These are phyloP conservation scores for Lacanobia oleracea DNA, from an alignment of 2,888 invertebrate species.

Conservation along the genomic window DNA sequence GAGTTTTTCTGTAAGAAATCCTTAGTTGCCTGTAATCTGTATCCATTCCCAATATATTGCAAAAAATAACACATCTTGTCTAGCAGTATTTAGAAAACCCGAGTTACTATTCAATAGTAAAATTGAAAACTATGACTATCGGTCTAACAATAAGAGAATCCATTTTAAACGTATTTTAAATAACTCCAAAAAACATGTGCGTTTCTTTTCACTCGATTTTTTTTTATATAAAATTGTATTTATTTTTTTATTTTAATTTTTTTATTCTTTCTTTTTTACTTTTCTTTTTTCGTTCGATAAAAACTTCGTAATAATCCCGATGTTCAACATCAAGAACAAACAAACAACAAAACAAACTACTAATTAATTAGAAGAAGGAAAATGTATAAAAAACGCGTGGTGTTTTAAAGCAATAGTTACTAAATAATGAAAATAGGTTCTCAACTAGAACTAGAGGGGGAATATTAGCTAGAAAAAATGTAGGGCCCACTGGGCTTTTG, in stretches of 20 bases:
- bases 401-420: constrained; percentile 33
- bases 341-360: constrained; percentile 11
- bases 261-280: background rate
- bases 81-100: background rate
- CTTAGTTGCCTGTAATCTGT: background rate
- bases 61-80: background rate
- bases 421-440: constrained; percentile 32
- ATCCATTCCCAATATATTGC: background rate
- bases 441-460: constrained; percentile 37
- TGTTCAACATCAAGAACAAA: constrained; percentile 52
- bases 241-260: background rate
- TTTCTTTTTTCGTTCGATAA: background rate
- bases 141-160: background rate
- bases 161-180: constrained; percentile 7
- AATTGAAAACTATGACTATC: background rate
- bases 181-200: background rate
- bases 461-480: constrained; percentile 35
- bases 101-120: background rate
- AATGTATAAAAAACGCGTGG: constrained; percentile 38
- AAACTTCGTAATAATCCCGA: constrained; percentile 59
- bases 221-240: constrained; percentile 34
- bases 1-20: background rate
- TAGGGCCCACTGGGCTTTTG: constrained; percentile 7
- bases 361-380: constrained; percentile 5
- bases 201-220: background rate